phyloP scores from a whole-genome alignment of 2,888 invertebrate species.

The Coelogynopora nodosa region DNA sequence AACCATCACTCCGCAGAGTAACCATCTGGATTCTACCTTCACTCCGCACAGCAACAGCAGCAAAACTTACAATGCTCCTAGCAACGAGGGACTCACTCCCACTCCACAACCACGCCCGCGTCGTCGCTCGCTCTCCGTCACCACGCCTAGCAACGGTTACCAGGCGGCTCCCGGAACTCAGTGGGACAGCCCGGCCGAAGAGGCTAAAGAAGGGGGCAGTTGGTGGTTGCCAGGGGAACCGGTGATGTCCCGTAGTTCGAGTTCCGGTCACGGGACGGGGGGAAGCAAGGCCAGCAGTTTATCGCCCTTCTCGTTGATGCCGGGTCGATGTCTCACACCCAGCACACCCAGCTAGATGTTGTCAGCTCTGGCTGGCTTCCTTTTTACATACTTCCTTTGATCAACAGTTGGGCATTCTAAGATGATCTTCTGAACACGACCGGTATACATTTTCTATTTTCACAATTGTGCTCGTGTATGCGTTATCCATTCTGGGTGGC shows the following conservation, averaged over 20 bases:
- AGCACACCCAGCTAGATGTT: not conserved
- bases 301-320: not conserved
- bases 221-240: not conserved
- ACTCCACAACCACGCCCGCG: not conserved
- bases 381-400: too few relatives aligned
- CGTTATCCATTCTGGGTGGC: too few relatives aligned
- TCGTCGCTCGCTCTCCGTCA: not conserved
- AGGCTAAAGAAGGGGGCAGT: not conserved
- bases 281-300: constrained; percentile 12
- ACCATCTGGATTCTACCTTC: not conserved
- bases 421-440: too few relatives aligned
- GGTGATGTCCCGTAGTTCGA: not conserved
- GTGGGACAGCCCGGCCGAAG: not conserved
- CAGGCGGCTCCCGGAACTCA: not conserved
- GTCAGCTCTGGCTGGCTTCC: too few relatives aligned
- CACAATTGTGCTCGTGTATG: too few relatives aligned
- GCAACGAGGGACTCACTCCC: not conserved
- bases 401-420: too few relatives aligned
- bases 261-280: not conserved
- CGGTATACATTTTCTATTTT: too few relatives aligned
- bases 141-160: not conserved
- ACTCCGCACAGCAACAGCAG: not conserved
- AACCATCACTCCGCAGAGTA: not conserved
- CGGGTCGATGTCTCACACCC: not conserved
- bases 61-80: not conserved